phyloP scores from a whole-genome alignment of 1,140 invertebrate species.

The Dufourea novaeangliae region DNA sequence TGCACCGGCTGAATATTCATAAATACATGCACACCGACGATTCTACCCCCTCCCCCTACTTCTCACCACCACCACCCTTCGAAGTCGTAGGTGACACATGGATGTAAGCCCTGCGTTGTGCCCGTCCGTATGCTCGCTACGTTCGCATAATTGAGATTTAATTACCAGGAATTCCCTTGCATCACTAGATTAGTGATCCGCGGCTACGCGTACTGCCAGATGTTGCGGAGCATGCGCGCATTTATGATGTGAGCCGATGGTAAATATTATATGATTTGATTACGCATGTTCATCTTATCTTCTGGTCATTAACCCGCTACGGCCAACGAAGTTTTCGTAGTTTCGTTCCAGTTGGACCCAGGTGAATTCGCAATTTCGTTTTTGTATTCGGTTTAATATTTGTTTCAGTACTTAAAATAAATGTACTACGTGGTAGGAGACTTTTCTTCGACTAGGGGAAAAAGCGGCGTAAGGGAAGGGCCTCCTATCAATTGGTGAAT shows the following conservation, averaged over 20 bases:
- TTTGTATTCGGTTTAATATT: too few relatives aligned
- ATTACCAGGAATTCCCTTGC: not conserved
- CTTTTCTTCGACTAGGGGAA: too few relatives aligned
- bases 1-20: constrained; percentile 25
- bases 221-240: not conserved
- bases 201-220: not conserved
- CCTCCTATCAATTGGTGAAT: too few relatives aligned
- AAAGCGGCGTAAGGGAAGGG: too few relatives aligned
- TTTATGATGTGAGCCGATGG: not conserved
- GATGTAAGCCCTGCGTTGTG: not conserved
- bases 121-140: not conserved
- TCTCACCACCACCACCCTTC: too few relatives aligned
- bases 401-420: too few relatives aligned
- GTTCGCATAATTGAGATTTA: constrained; percentile 31
- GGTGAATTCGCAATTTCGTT: too few relatives aligned
- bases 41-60: too few relatives aligned
- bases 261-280: not conserved
- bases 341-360: too few relatives aligned
- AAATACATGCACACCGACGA: constrained; percentile 14
- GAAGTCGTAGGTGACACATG: not conserved
- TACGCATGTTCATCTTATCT: not conserved
- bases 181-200: not conserved
- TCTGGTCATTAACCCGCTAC: too few relatives aligned
- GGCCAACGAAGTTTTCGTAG: too few relatives aligned
- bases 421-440: too few relatives aligned